Base-by-base conservation (phyloP, 2,797 vertebrate genomes). In the Phrynocephalus forsythii region DNA sequence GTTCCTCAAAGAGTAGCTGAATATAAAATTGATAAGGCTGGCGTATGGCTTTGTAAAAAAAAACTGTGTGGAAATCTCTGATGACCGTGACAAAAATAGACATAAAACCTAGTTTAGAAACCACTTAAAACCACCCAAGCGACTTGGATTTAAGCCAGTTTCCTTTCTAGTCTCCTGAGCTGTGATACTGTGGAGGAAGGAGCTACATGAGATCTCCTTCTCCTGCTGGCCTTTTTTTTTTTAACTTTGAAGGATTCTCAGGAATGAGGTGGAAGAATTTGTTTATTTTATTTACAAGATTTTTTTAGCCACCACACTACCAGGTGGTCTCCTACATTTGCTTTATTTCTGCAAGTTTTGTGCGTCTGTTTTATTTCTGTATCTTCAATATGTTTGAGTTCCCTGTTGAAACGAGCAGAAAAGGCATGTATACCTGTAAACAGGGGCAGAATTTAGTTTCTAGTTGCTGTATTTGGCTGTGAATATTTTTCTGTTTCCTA, bases 131-230 rank as follows among this genome's bases (percentile, higher is more conserved):
- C 38, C 38, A 48, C 16, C 16, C 24, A 72, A 30, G 16, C 20
- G 56, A 71, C 30, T 60, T 79, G 77, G 50, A 79, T 72, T 71
- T 44, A 38, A 60, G 68, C 78, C 33, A 72, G 26, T 80, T 71
- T 80, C 30, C 8, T 71, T 86, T 72, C 50, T n/a, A 38, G 76
- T 33, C 22, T 79, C 77, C 52, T 72, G 77, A 86, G 67, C 24
- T 56, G 24, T 30, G 85, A 13, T 60, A 24, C 20, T 28, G 22
- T 38, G 67, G 67, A 79, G 30, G n/a, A 79, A 69, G n/a, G 48
- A 30, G 48, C 22, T 5, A 24, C 10, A 26, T 44, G 24, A 84
- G 52, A 38, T 38, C n/a, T 52, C 84, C 28, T 33, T 30, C 30
- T 78, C 56, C 5, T 77, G 38, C 28, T 50, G 28, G 22, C 9